phyloP scores from a whole-genome alignment of 2,113 vertebrate species.

The Myanophis thanlyinensis region DNA sequence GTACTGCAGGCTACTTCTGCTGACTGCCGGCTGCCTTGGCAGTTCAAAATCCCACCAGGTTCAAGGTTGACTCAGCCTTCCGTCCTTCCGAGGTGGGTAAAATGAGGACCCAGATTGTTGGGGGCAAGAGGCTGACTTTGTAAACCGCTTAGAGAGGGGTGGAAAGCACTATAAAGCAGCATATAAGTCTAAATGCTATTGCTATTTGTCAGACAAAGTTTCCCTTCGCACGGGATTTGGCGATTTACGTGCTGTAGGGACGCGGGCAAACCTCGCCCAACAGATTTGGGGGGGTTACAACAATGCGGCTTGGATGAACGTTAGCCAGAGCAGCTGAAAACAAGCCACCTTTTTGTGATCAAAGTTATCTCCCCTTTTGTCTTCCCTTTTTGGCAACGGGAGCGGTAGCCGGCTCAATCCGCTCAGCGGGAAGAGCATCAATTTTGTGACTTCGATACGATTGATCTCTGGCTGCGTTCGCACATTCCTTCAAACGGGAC shows the following conservation, averaged over 20 bases:
- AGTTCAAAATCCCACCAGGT: too few relatives aligned
- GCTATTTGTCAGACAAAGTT: too few relatives aligned
- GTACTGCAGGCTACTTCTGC: too few relatives aligned
- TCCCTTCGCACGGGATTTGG: too few relatives aligned
- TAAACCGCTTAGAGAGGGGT: too few relatives aligned
- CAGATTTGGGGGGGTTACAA: neutral
- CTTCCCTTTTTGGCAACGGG: neutral
- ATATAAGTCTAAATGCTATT: too few relatives aligned
- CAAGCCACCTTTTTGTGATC: neutral
- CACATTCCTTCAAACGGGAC: neutral
- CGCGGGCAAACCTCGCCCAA: fast-evolving
- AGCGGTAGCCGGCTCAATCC: neutral
- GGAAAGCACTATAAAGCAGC: too few relatives aligned
- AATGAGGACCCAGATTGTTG: too few relatives aligned
- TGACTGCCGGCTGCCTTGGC: too few relatives aligned
- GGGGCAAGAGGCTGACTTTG: too few relatives aligned
- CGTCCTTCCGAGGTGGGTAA: too few relatives aligned
- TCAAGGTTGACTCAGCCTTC: too few relatives aligned
- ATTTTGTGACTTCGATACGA: neutral
- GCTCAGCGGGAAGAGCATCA: neutral
- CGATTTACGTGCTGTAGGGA: neutral
- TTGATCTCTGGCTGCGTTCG: neutral
- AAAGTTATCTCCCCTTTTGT: neutral
- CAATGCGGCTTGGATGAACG: neutral
- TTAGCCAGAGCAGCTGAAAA: neutral